Evolutionary conservation across 2,113 vertebrate species (phyloP), one percentile per base, ranked within the genome.

Genomic region (Scalopus aquaticus): DNA sequence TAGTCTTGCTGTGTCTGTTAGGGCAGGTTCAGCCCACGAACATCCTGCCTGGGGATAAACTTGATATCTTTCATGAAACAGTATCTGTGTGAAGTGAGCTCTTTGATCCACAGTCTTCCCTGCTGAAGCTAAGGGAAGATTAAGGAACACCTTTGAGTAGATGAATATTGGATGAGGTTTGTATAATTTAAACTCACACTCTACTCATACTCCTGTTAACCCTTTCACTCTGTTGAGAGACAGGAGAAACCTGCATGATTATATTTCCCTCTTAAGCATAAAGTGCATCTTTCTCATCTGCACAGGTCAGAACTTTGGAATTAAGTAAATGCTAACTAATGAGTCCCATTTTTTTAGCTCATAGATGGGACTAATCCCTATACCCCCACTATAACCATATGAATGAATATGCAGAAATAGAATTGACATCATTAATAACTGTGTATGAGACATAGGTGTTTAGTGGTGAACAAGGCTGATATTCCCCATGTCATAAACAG

Each of bases 111-210:
- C 16, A 72, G 78, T 49, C 89, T 89, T 95, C 44, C 70, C 87
- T 87, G 72, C n/a, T 82, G 69, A 84, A 90, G 77, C 60, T 39
- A 64, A 91, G 77, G 72, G 80, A 76, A 73, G 90, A 91, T 94
- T 87, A 85, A 88, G 88, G 88, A 94, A 81, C 49, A 93, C 80
- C 88, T 95, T 76, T 70, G 88, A 88, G 79, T 90, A 85, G 76
- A 93, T 96, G 85, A 96, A 96, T 96, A 90, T 93, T 96, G 67
- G 73, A 96, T 96, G 93, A 85, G 28, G 56, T 81, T 92, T 93
- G 58, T 96, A 46, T 90, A 96, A 90, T 96, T 93, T 91, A 93
- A 74, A 87, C 88, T 80, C n/a, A 11, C 9, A 20, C 49, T 69
- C 67, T 6, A 87, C 88, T 84, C n/a, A 11, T 5, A 20, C 54